Evolutionary conservation across 2,113 vertebrate genomes (phyloP), one percentile per base, ranked within the genome.

Genomic region (Saccopteryx bilineata): DNA sequence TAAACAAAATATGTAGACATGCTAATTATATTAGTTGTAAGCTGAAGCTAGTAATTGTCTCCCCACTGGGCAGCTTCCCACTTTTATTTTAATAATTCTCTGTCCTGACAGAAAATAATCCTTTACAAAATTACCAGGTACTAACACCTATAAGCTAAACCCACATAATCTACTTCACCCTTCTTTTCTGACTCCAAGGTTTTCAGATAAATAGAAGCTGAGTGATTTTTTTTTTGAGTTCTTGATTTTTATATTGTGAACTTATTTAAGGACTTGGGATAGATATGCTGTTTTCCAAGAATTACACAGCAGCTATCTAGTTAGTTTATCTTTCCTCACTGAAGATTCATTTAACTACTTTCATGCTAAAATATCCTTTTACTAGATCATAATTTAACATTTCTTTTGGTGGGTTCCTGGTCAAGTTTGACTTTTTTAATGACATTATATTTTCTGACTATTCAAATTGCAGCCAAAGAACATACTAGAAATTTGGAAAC

Each of bases 1-100:
- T 96, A 98, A 97, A 96, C 60, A 97, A 95, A 97, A 80, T 15
- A 89, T 39, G 7, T 46, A 86, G 52, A 89, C 75, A 94, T 68
- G 46, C 31, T 97, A 98, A 98, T 97, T 97, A 71, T 86, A 33
- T 92, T 95, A 92, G 50, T 84, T 96, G 71, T 93, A 93, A 96
- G 81, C 75, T 79, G 82, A 92, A 92, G 19, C 48, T 85, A 94
- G 58, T 24, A 97, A 83, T 61, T 76, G 65, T 79, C 86, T 97
- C 69, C 60, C 85, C 31, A 94, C 56, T 74, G 90, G 52, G 63
- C 11, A 82, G n/a, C 74, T 80, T 83, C 48, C 79, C 85, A 33
- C 18, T 92, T 52, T 91, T 13, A 75, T 97, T 98, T 97, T 87
- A 94, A 91, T 96, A 91, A 95, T 94, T 96, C 93, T 23, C 5